Base-by-base conservation (phyloP, 1,140 invertebrate genomes). In the Drosophila nikananu region DNA sequence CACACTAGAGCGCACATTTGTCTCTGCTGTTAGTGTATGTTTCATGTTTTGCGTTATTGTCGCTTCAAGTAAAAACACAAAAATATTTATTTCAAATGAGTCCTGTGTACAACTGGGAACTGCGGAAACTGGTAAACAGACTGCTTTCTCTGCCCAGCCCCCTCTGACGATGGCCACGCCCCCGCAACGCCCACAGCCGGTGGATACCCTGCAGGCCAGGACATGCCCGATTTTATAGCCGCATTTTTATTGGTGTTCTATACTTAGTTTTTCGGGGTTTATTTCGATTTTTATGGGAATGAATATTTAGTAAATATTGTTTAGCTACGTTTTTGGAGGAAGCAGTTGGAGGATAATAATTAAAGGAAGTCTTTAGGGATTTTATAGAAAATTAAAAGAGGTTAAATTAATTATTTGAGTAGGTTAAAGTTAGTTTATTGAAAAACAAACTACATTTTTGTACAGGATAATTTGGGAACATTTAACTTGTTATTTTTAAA, bases 81-180 rank as follows among this genome's bases (percentile, higher is more conserved):
- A 89, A 89, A 89, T 89, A 89, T 89, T 89, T 90, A 89, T 89
- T 89, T 89, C 86, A 89, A 89, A 89, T 89, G 86, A 89, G 86
- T 86, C 75, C 68, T 89, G 86, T 80, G 81, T 82, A 90, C 86
- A 89, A 91, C 86, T 90, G 84, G 84, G 84, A 77, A 86, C 83
- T 87, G 84, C 84, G 83, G 84, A 83, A 74, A 84, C 86, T 90
- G 84, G 86, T 89, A 89, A 89, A 90, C 84, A 89, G 81, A 73
- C 72, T 80, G 76, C 60, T 63, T 64, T 60, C 41, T 79, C 59
- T 72, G 64, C 54, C 44, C 74, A 58, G 39, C 61, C 42, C 42
- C 68, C 55, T 13, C 8, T 12, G 17, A 2, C 17, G 30, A 13
- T 5, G 46, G 55, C 71, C 71, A 73, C 71, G 71, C 71, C 71